Base-by-base conservation (phyloP, 2,888 invertebrate genomes). In the Thera britannica region DNA sequence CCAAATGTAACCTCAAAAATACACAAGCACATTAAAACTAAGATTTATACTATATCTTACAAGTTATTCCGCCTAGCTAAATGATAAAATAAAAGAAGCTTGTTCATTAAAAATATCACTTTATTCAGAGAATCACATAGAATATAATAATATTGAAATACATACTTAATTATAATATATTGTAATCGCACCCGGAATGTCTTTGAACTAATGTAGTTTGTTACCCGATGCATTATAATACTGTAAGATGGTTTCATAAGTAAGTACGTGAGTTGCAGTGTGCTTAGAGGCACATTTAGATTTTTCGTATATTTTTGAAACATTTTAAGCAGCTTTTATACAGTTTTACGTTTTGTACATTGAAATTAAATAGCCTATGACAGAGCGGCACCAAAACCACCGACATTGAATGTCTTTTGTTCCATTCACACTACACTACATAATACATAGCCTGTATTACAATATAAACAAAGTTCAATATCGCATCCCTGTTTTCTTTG, bases 81-180 rank as follows among this genome's bases (percentile, higher is more conserved):
- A 41, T 11, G 34, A 2, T 38, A 46, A 49, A 48, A 57, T 56
- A 38, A 73, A 64, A 67, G 75, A 73, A 76, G 35, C 62, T n/a
- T 65, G 62, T 68, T 77, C 73, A 67, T 79, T 84, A 86, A 86
- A 90, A 90, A 91, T 89, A 90, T 89, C 88, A 89, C 85, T 90
- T 88, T 90, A 90, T 86, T 89, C 77, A 82, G 76, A 82, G 76
- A 83, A 79, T 82, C 76, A 82, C 78, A 84, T 74, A 77, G 74
- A 80, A 75, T 41, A 74, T 69, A 79, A 75, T 52, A 74, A 68
- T 79, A 64, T 54, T 38, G 54, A 65, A 52, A 23, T 51, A 57
- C 41, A 62, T 23, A 23, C 23, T 23, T 23, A 23, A 23, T 23
- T 23, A 23, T 23, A 23, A 23, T 74, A 71, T 70, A 67, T 73